Evolutionary conservation across 1,140 invertebrate species (phyloP).

Genomic region (Drosophila leontia): DNA sequence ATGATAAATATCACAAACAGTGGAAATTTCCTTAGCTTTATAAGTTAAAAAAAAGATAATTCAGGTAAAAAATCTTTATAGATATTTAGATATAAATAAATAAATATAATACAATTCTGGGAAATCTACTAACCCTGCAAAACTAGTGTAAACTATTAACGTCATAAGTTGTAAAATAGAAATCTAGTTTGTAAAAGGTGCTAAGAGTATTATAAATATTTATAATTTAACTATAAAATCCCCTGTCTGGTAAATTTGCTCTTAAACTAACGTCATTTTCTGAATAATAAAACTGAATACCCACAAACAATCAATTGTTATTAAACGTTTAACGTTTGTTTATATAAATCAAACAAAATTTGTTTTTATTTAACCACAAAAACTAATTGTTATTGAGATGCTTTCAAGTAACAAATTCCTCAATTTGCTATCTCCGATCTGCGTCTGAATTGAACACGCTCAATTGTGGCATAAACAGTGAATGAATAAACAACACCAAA

Average conservation of each 20-base stretch:
- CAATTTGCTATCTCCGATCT: slow-evolving; percentile 5
- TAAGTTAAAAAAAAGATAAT: background rate
- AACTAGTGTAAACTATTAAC: background rate
- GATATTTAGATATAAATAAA: background rate
- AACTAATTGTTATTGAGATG: slow-evolving; percentile 11
- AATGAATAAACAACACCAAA: slow-evolving; percentile 13
- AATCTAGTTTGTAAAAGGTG: background rate
- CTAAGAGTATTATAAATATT: slow-evolving; percentile 14
- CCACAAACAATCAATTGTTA: slow-evolving; percentile 1
- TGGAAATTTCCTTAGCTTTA: background rate
- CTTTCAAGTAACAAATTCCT: slow-evolving; percentile 19
- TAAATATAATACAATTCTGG: background rate
- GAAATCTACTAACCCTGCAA: too few relatives aligned
- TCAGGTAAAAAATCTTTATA: background rate
- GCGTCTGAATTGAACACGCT: slow-evolving; percentile 25
- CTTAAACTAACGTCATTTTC: background rate
- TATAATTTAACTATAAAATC: background rate
- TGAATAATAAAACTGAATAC: background rate
- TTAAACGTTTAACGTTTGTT: background rate
- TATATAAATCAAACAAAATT: background rate
- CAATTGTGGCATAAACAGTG: slow-evolving; percentile 22
- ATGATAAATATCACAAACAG: background rate
- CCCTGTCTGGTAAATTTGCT: background rate
- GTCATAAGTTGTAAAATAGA: background rate
- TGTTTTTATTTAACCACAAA: slow-evolving; percentile 2